Base-by-base conservation (phyloP, 2,888 invertebrate species). In the Polyommatus iphigenia region DNA sequence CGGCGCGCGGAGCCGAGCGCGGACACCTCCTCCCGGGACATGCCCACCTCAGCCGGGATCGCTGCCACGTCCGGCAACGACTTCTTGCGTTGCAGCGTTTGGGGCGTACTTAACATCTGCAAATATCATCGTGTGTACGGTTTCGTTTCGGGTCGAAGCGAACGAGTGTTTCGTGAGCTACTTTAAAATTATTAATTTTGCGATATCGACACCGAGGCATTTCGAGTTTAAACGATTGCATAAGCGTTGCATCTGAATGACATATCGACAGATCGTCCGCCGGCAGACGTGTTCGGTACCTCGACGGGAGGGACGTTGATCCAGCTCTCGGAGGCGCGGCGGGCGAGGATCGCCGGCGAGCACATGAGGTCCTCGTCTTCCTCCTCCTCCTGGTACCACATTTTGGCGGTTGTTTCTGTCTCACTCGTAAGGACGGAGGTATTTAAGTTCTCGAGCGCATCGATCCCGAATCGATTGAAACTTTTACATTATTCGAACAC, bases 11-110 rank as follows among this genome's bases (percentile, higher is more conserved):
- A 98, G 85, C 99, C 99, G 87, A 99, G 95, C 82, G 97, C 96
- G 82, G 99, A 98, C 77, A 99, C 99, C 94, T 99, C 99, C 91
- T 99, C 99, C 79, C 99, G 96, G 78, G 98, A 97, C 97, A 99
- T 98, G 83, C 96, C 82, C 96, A 96, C 81, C 96, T 96, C 96
- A 83, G 97, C 96, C 79, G 98, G 97, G 90, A 98, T 95, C 81
- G 96, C 96, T 86, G 97, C 97, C 86, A 98, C 97, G 94, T 99
- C 99, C 78, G 99, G 99, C 93, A 99, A 96, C 83, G 99, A 99
- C 93, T 99, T 99, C 94, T 99, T 98, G 85, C 98, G 96, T 93
- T 98, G 98, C 85, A 98, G 95, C 85, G 97, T 95, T 88, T 96
- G 96, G 87, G 96, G 96, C 83, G 96, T 96, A 88, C 97, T 97